These are phyloP conservation scores for Toxotes jaculatrix DNA, from an alignment of 2,113 vertebrate species.

Conservation along the genomic window DNA sequence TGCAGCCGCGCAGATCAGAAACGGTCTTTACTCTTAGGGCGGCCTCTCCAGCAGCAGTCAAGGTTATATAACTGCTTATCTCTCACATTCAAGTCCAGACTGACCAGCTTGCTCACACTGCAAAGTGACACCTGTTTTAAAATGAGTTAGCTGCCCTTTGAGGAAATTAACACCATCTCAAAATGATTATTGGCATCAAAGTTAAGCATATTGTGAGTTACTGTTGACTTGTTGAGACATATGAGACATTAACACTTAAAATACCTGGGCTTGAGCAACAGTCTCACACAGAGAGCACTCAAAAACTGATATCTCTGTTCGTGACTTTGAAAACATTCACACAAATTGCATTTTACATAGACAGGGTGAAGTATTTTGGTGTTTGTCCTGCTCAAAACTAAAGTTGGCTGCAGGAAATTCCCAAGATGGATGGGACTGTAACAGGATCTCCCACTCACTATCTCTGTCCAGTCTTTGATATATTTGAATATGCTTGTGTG, in stretches of 20 bases:
- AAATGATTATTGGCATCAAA: slow-evolving; percentile 8
- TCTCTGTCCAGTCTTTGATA: background rate
- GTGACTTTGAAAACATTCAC: background rate
- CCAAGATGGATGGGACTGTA: slow-evolving; percentile 49
- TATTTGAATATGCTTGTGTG: slow-evolving; percentile 11
- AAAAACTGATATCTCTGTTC: background rate
- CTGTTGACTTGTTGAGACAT: slow-evolving; percentile 6
- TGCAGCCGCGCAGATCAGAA: slow-evolving; percentile 38
- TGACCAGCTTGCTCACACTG: background rate
- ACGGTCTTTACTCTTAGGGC: background rate
- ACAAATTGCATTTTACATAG: slow-evolving; percentile 5
- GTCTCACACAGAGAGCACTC: background rate
- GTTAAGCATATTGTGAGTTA: slow-evolving; percentile 5
- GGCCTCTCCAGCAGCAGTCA: slow-evolving; percentile 25
- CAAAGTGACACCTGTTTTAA: slow-evolving; percentile 46
- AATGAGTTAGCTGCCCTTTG: slow-evolving; percentile 47
- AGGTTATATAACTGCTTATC: slow-evolving; percentile 73
- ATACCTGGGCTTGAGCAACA: background rate
- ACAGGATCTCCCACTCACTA: slow-evolving; percentile 30
- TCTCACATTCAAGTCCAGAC: slow-evolving; percentile 42
- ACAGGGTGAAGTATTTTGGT: slow-evolving; percentile 5
- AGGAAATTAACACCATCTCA: slow-evolving; percentile 32
- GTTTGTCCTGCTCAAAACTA: slow-evolving; percentile 33
- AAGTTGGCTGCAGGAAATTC: slow-evolving; percentile 63
- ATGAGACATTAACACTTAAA: background rate